Base-by-base conservation (phyloP, 2,113 vertebrate species). In the Hoplias malabaricus region DNA sequence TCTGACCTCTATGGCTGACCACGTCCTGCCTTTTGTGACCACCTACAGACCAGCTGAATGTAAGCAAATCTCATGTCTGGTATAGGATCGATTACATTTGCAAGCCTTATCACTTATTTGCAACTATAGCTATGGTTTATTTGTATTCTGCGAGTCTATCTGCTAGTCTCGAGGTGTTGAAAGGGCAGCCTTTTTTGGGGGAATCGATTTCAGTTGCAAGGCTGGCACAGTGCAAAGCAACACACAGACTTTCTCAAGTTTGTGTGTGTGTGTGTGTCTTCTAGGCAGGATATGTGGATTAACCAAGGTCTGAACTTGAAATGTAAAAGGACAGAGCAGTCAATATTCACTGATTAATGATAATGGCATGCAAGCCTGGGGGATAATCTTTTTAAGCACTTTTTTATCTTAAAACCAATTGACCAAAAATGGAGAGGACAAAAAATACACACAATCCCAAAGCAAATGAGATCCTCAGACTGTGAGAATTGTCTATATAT, bases 341-440 rank as follows among this genome's bases (percentile, higher is more conserved):
- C 95, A 93, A 95, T 95, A 93, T 90, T 87, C 86, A 88, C 93
- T 94, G 92, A 94, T 95, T 94, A 95, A 92, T 90, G 92, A 91
- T 90, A 93, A 87, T 91, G 91, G 93, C 91, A 94, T 92, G 92
- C 93, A 93, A 92, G 89, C 89, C 91, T 87, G 70, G 87, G 91
- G 91, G 92, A 92, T 94, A 93, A 94, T 94, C 92, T 90, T 90
- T 88, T 90, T 84, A 94, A 94, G 93, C 93, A 93, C 90, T 90
- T 94, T n/a, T 92, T 90, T 93, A 92, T 90, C 90, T 92, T 90
- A 90, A 85, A 84, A 87, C 82, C 84, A 81, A 91, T 92, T 91
- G 89, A 91, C 89, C 89, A 77, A 88, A n/a, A 89, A 87, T 84
- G 80, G 66, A 75, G 87, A 88, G 85, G 89, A 88, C 85, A 82